Evolutionary conservation across 2,888 invertebrate species (phyloP).

Genomic region (Parnassius orleans): DNA sequence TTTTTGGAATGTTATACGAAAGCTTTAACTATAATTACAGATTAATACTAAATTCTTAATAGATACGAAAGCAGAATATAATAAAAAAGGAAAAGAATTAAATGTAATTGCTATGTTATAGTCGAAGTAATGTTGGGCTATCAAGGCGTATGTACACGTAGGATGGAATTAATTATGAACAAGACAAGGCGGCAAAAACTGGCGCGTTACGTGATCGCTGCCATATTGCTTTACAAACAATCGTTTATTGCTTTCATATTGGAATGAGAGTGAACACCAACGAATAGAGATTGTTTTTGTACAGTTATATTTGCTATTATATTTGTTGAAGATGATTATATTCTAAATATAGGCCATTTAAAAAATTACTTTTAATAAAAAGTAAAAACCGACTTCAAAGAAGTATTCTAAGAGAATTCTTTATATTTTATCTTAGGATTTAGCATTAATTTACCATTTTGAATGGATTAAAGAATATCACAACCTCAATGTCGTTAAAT

Average conservation of each 20-base stretch:
- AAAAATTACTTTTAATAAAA: background rate
- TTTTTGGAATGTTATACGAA: too few species aligned
- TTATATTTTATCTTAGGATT: too few species aligned
- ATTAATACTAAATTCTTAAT: too few species aligned
- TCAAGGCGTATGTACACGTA: constrained; percentile 12
- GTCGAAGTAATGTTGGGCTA: constrained; percentile 11
- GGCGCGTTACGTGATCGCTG: constrained; percentile 24
- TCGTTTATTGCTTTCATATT: constrained; percentile 25
- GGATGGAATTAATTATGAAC: constrained; percentile 24
- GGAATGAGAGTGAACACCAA: constrained; percentile 20
- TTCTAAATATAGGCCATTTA: background rate
- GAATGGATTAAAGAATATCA: too few species aligned
- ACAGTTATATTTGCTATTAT: constrained; percentile 13
- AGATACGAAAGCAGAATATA: too few species aligned
- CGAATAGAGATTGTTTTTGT: constrained; percentile 16
- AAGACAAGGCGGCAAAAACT: constrained; percentile 24
- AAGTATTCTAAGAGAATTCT: too few species aligned
- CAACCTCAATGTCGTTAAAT: too few species aligned
- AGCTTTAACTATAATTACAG: too few species aligned
- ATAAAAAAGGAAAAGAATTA: background rate
- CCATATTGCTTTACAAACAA: constrained; percentile 26
- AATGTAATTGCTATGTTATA: constrained; percentile 8
- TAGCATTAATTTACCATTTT: too few species aligned
- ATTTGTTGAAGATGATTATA: background rate
- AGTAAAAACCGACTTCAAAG: too few species aligned